Evolutionary conservation across 2,888 invertebrate genomes (phyloP), one percentile per base, ranked within the genome.

Genomic region (Macrosiphum euphorbiae): DNA sequence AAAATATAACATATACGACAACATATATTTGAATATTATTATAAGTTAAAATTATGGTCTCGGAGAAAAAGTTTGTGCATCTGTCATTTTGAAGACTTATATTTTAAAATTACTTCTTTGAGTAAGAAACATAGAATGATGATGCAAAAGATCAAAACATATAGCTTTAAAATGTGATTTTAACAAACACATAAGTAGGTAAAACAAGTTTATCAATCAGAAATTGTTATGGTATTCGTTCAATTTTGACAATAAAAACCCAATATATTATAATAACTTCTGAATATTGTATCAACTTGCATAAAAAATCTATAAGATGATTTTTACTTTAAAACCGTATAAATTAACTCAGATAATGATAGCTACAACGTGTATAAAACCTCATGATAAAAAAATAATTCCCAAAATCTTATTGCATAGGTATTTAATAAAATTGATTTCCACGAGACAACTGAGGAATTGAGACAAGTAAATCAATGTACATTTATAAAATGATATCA

Each of bases 11-110:
- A n/a, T 24, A n/a, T 61, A 67, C 10, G n/a, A 90, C 10, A 47
- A 90, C 47, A 47, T 28, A 47, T 20, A 61, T 90, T n/a, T 47
- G 67, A 47, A 90, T 67, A 41, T 11, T 20, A 67, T 47, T 61
- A 11, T 67, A 61, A 61, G n/a, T 67, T 41, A 24, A 44, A 47
- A 47, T 41, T 89, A 20, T 28, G 44, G n/a, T n/a, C 13, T 47
- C 47, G 24, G 61, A 47, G 90, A 90, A 90, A 61, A 90, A 90
- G 90, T 90, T 90, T 90, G 61, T 47, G n/a, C 61, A 90, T 90
- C 61, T 44, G 90, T 90, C 90, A 67, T 67, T 24, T 47, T 67
- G n/a, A 90, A 90, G n/a, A 28, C 89, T 26, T 58, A 24, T n/a
- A 67, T 90, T 47, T 90, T n/a, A 67, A 44, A 61, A 47, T 47